Evolutionary conservation across 2,888 invertebrate genomes (phyloP).

Genomic region (Nysson spinosus): DNA sequence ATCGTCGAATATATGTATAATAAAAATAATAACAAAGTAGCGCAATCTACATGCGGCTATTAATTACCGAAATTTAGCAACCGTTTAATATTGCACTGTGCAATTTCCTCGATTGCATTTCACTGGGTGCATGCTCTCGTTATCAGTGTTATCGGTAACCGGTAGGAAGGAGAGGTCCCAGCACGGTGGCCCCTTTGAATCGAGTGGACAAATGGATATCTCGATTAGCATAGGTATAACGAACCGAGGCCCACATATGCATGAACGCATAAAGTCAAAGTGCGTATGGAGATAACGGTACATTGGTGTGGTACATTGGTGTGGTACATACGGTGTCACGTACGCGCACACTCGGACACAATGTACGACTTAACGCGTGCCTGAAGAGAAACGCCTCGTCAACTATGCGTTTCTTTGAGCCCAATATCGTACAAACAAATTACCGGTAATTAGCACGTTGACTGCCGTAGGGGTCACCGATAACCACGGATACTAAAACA

Average conservation of each 20-base stretch:
- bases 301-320: slow-evolving; percentile 26
- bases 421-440: background rate
- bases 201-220: slow-evolving; percentile 58
- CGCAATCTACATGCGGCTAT: too few species aligned
- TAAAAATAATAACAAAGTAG: too few species aligned
- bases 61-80: too few species aligned
- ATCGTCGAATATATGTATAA: too few species aligned
- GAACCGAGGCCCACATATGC: slow-evolving; percentile 61
- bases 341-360: background rate
- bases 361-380: slow-evolving; percentile 17
- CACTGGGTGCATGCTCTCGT: too few species aligned
- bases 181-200: slow-evolving; percentile 51
- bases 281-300: slow-evolving; percentile 65
- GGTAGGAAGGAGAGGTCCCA: slow-evolving; percentile 4
- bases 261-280: slow-evolving; percentile 63
- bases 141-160: too few species aligned
- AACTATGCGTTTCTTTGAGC: slow-evolving; percentile 28
- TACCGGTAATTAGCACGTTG: background rate
- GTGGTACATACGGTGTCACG: background rate
- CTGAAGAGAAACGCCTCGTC: slow-evolving; percentile 29
- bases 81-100: too few species aligned
- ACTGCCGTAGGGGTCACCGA: too few species aligned
- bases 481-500: too few species aligned
- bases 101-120: too few species aligned
- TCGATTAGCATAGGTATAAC: slow-evolving; percentile 60